Evolutionary conservation across 2,797 vertebrate genomes (phyloP).

Genomic region (Liasis olivaceus): DNA sequence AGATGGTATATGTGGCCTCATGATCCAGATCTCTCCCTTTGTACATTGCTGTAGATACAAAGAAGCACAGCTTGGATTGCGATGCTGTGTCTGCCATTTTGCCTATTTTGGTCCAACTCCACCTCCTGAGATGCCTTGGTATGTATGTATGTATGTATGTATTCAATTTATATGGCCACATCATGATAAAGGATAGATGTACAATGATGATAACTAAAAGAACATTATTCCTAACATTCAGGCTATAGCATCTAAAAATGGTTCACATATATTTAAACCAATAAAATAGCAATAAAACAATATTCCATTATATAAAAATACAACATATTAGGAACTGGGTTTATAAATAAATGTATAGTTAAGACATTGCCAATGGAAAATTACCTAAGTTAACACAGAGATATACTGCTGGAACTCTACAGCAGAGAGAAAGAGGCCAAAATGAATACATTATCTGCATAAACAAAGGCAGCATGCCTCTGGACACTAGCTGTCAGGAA

Average conservation of each 20-base stretch:
- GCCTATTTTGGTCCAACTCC: background rate
- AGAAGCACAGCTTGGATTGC: background rate
- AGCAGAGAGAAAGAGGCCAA: background rate
- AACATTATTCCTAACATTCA: background rate
- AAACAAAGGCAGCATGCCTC: background rate
- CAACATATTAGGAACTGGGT: background rate
- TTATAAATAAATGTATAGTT: background rate
- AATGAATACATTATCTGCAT: background rate
- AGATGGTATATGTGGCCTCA: background rate
- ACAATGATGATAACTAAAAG: background rate
- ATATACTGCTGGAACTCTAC: background rate
- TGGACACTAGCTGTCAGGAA: too few species aligned
- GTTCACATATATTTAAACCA: background rate
- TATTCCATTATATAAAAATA: background rate
- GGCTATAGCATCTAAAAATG: background rate
- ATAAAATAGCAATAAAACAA: background rate
- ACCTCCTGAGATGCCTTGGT: background rate
- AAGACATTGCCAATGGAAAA: background rate
- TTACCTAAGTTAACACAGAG: background rate
- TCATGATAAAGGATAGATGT: background rate
- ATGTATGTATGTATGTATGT: background rate
- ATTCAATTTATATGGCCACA: background rate
- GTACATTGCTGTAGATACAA: background rate
- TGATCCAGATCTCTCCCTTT: background rate
- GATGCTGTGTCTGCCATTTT: background rate